Percentiles rank a stretch among this genome's conserved stretches.
Conservation (phyloP, 2,888 invertebrate species). For the Synanthedon andrenaeformis region DNA sequence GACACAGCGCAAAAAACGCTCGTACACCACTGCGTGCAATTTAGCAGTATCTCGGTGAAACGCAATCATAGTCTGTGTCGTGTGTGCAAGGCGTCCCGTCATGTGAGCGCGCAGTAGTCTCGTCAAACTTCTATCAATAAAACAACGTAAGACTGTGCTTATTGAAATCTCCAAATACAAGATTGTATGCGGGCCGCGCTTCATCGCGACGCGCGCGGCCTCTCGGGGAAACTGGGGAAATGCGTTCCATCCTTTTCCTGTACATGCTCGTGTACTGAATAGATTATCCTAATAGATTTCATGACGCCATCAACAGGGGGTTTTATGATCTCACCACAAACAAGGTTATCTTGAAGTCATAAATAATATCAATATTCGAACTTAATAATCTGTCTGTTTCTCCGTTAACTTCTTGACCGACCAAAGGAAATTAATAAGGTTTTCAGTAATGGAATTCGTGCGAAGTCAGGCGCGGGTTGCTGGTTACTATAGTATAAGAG, state of each 20-base stretch:
- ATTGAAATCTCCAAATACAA: constrained; percentile 11
- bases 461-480: too few species aligned
- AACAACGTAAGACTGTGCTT: constrained; percentile 8
- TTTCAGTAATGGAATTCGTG: not conserved
- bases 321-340: not conserved
- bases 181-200: constrained; percentile 2
- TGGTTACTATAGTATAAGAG: too few species aligned
- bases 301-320: not conserved
- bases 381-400: too few species aligned
- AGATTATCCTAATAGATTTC: not conserved
- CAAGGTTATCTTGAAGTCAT: not conserved
- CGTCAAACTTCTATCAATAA: constrained; percentile 10
- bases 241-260: not conserved
- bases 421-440: too few species aligned
- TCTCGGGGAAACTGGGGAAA: not conserved
- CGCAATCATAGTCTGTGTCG: not conserved
- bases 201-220: not conserved
- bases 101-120: constrained; percentile 3
- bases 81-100: not conserved
- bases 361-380: too few species aligned
- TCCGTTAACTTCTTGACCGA: too few species aligned
- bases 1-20: constrained; percentile 3
- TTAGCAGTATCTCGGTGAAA: not conserved
- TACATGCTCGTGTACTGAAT: not conserved
- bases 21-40: not conserved